phyloP scores from a whole-genome alignment of 1,140 invertebrate genomes.

The Acromyrmex heyeri region DNA sequence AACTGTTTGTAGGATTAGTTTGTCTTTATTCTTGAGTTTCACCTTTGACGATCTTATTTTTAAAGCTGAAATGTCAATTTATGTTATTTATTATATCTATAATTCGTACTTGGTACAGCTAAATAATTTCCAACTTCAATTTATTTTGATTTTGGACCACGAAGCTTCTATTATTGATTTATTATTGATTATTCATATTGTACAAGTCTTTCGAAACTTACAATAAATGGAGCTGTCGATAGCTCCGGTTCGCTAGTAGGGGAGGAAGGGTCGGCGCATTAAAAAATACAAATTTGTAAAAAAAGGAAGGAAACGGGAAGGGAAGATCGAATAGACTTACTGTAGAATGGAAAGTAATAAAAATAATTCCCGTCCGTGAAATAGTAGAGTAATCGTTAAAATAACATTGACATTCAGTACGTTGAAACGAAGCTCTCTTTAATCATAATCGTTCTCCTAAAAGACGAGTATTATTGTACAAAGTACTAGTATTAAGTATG shows the following conservation, averaged over 20 bases:
- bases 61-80: slow-evolving; percentile 19
- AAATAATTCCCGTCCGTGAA: slow-evolving; percentile 57
- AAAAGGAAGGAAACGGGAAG: slow-evolving; percentile 9
- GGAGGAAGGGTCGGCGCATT: slow-evolving; percentile 35
- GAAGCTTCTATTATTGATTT: slow-evolving; percentile 54
- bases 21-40: not conserved
- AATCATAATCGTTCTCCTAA: slow-evolving; percentile 48
- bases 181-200: slow-evolving; percentile 61
- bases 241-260: slow-evolving; percentile 49
- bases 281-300: slow-evolving; percentile 50
- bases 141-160: slow-evolving; percentile 49
- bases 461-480: slow-evolving; percentile 70
- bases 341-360: slow-evolving; percentile 24
- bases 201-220: slow-evolving; percentile 66
- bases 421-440: slow-evolving; percentile 55
- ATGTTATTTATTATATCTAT: not conserved
- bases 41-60: not conserved
- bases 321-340: not conserved
- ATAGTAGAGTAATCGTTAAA: slow-evolving; percentile 31
- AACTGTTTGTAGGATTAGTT: slow-evolving; percentile 3
- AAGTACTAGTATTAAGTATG: slow-evolving; percentile 44
- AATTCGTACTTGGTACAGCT: slow-evolving; percentile 17
- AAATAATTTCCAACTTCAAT: slow-evolving; percentile 23
- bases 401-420: slow-evolving; percentile 40
- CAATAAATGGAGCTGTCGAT: slow-evolving; percentile 49